Conservation (phyloP, 2,797 vertebrate genomes). For the Pipistrellus kuhlii region DNA sequence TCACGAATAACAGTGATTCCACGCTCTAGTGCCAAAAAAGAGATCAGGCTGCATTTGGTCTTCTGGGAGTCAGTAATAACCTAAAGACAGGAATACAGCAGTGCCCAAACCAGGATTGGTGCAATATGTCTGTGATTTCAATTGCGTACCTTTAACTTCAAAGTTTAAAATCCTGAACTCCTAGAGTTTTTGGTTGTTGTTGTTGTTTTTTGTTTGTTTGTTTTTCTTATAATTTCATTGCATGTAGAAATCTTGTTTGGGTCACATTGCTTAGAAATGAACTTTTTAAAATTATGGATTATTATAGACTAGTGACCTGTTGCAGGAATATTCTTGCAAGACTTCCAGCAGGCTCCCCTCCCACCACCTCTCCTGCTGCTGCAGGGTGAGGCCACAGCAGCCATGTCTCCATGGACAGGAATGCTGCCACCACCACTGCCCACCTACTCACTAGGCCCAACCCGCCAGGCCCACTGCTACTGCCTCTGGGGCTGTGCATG, state of each 20-base stretch:
- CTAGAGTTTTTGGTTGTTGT: background rate
- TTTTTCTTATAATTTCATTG: background rate
- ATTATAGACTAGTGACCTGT: background rate
- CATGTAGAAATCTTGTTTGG: background rate
- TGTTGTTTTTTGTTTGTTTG: too few relatives aligned
- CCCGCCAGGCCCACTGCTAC: too few relatives aligned
- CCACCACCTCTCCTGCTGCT: too few relatives aligned
- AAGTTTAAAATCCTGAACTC: background rate
- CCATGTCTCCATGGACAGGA: too few relatives aligned
- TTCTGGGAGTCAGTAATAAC: background rate
- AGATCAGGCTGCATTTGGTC: background rate
- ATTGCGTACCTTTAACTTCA: background rate
- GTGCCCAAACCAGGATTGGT: accelerated
- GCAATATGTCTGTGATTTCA: background rate
- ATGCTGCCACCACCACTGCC: too few relatives aligned
- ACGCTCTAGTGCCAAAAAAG: background rate
- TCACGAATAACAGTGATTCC: background rate
- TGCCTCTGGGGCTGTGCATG: too few relatives aligned
- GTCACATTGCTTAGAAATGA: background rate
- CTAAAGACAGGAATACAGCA: background rate
- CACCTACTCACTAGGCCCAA: too few relatives aligned
- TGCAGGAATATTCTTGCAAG: too few relatives aligned
- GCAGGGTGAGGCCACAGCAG: too few relatives aligned
- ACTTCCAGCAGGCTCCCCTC: too few relatives aligned
- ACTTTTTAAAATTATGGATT: background rate